phyloP scores from a whole-genome alignment of 1,140 invertebrate species.

The Nephila pilipes region DNA sequence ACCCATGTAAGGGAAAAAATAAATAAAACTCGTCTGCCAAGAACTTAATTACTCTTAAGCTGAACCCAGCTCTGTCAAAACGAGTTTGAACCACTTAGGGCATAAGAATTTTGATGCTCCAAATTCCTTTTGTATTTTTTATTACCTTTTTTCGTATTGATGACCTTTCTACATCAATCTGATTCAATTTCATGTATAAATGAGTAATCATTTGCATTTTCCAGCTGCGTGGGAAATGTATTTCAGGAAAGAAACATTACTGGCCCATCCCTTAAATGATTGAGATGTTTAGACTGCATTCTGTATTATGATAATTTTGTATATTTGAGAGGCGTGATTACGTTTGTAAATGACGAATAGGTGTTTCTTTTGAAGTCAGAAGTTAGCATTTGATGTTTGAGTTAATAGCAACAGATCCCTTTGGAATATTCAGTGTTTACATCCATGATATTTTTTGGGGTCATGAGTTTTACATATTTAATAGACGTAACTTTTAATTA shows the following conservation, averaged over 20 bases:
- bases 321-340: neutral
- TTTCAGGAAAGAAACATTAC: neutral
- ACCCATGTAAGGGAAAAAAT: too few species aligned
- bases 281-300: neutral
- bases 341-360: neutral
- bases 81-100: too few species aligned
- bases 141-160: neutral
- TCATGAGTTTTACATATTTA: too few species aligned
- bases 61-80: neutral
- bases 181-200: conserved; percentile 13
- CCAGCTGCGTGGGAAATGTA: neutral
- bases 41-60: too few species aligned
- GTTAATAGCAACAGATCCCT: neutral
- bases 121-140: neutral
- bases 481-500: too few species aligned
- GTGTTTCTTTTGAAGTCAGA: neutral
- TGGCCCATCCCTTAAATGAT: neutral
- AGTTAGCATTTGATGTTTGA: neutral
- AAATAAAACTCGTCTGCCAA: too few species aligned
- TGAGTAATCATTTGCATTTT: neutral
- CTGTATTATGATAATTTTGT: neutral
- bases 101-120: neutral
- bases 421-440: too few species aligned
- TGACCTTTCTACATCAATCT: neutral
- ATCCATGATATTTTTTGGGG: too few species aligned